Conservation (phyloP, 2,888 invertebrate genomes). For the Copidosoma aretas region DNA sequence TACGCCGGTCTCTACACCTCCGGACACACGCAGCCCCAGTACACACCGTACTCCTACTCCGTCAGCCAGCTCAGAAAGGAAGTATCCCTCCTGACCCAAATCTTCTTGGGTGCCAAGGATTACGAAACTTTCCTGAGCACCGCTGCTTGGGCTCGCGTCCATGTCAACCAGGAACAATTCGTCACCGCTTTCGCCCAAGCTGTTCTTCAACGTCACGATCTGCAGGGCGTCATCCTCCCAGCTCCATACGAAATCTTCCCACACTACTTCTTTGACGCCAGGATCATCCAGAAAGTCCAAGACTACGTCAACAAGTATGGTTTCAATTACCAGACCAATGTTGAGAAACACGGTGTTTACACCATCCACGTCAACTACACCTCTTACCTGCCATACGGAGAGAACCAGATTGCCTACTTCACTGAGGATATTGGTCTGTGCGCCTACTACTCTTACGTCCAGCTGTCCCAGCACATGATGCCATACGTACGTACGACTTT, state of each 20-base stretch:
- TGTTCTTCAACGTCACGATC: slow-evolving; percentile 70
- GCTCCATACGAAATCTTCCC: slow-evolving; percentile 78
- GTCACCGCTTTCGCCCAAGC: slow-evolving; percentile 69
- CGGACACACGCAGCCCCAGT: slow-evolving; percentile 67
- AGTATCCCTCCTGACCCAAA: slow-evolving; percentile 70
- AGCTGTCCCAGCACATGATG: slow-evolving; percentile 65
- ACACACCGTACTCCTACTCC: slow-evolving; percentile 70
- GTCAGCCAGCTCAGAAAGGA: slow-evolving; percentile 70
- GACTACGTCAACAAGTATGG: slow-evolving; percentile 52
- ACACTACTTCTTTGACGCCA: slow-evolving; percentile 73
- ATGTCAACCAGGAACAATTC: slow-evolving; percentile 75
- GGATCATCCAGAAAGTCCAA: slow-evolving; percentile 73
- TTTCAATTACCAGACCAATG: slow-evolving; percentile 10
- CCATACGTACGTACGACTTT: slow-evolving; percentile 44
- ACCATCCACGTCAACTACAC: slow-evolving; percentile 72
- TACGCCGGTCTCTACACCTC: slow-evolving; percentile 66
- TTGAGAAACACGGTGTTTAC: slow-evolving; percentile 55
- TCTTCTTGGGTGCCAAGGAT: slow-evolving; percentile 75
- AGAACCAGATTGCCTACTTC: slow-evolving; percentile 72
- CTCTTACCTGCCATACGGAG: slow-evolving; percentile 62
- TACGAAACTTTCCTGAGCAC: slow-evolving; percentile 74
- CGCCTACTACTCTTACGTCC: slow-evolving; percentile 70
- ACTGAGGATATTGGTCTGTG: slow-evolving; percentile 76
- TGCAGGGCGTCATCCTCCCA: slow-evolving; percentile 71
- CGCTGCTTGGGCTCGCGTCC: slow-evolving; percentile 72